These are phyloP conservation scores for Anagyrus pseudococci DNA, from an alignment of 2,888 invertebrate genomes.

Conservation along the genomic window DNA sequence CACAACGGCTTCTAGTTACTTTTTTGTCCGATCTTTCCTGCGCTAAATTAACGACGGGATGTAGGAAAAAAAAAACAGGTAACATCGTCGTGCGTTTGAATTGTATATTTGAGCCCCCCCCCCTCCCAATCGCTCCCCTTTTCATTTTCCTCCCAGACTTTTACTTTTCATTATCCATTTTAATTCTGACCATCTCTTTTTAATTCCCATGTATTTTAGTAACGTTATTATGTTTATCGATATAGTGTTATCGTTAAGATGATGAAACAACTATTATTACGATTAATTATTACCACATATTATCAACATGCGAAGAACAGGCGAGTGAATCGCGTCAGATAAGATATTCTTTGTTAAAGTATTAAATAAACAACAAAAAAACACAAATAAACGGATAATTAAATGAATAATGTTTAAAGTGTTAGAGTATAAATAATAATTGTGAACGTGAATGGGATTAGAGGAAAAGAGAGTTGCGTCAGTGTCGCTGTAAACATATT, in stretches of 20 bases:
- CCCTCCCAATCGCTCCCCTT: too few relatives aligned
- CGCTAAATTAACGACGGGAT: too few relatives aligned
- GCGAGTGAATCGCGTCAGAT: conserved; percentile 27
- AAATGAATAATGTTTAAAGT: conserved; percentile 32
- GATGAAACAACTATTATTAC: conserved; percentile 10
- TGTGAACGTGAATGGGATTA: conserved; percentile 24
- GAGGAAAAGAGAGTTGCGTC: conserved; percentile 25
- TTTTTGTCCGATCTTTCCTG: too few relatives aligned
- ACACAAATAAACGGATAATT: too few relatives aligned
- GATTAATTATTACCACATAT: conserved; percentile 4
- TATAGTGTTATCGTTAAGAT: conserved; percentile 20
- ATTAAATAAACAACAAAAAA: too few relatives aligned
- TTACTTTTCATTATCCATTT: conserved; percentile 22
- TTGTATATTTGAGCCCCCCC: conserved; percentile 39
- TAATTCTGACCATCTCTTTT: conserved; percentile 19
- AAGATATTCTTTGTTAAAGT: conserved; percentile 51
- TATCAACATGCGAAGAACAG: conserved; percentile 20
- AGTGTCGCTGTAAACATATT: conserved; percentile 25
- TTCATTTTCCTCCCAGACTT: too few relatives aligned
- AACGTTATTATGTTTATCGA: conserved; percentile 16
- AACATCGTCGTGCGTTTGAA: conserved; percentile 21
- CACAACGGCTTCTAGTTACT: conserved; percentile 6
- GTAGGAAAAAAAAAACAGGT: conserved; percentile 16
- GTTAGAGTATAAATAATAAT: conserved; percentile 36
- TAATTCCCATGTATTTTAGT: conserved; percentile 10